A percentile compares a stretch with the other conserved stretches of the same genome.
phyloP scores from a whole-genome alignment of 2,113 vertebrate species.

The Dissostichus mawsoni region DNA sequence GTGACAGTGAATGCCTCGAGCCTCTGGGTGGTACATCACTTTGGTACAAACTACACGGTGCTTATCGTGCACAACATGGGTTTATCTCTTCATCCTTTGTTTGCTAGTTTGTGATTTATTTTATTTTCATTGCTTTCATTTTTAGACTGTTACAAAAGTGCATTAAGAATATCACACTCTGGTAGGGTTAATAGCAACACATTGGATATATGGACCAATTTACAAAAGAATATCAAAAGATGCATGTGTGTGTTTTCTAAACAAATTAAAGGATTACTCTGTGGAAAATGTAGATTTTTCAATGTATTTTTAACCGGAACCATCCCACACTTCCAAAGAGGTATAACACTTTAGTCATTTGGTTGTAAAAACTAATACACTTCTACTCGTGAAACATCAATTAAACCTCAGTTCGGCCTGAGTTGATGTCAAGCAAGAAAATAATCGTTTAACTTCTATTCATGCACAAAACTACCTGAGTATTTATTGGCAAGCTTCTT shows the following conservation, averaged over 20 bases:
- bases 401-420: too few species aligned
- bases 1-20: conserved; percentile 24
- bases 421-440: too few species aligned
- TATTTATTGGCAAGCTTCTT: too few species aligned
- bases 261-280: too few species aligned
- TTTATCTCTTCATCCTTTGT: conserved; percentile 3
- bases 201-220: neutral
- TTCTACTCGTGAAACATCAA: too few species aligned
- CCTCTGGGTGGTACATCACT: neutral
- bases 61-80: conserved; percentile 7
- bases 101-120: neutral
- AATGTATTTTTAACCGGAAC: neutral
- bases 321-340: neutral
- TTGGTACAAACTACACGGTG: neutral
- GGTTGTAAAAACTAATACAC: neutral
- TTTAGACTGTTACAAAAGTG: neutral
- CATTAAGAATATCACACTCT: neutral
- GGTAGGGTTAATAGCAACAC: neutral
- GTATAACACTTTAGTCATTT: neutral
- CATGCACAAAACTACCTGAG: too few species aligned
- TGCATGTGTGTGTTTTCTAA: neutral
- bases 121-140: neutral
- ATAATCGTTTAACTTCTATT: too few species aligned
- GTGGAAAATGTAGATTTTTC: neutral
- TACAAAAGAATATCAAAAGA: neutral